A percentile compares a stretch with the other conserved stretches of the same genome.
Conservation (phyloP, 2,797 vertebrate species). For the Nyctalus aviator region DNA sequence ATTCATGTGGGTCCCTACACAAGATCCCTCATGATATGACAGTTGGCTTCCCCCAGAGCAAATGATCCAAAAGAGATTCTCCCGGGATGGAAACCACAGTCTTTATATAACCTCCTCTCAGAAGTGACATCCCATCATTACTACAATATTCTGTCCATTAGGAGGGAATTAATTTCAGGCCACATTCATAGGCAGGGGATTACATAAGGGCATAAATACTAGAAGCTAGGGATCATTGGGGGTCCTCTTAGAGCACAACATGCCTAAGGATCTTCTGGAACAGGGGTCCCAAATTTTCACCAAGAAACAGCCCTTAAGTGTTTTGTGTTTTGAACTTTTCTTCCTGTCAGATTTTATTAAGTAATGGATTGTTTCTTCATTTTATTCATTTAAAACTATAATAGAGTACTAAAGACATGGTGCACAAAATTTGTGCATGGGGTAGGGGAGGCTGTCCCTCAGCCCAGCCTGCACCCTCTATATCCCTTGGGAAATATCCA, state of each 20-base stretch:
- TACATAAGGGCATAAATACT: not conserved
- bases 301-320: not conserved
- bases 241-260: not conserved
- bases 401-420: not conserved
- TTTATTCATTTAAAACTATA: not conserved
- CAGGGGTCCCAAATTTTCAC: not conserved
- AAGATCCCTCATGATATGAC: not conserved
- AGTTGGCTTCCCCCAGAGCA: not conserved
- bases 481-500: too few relatives aligned
- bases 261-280: not conserved
- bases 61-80: not conserved
- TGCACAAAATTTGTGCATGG: too few relatives aligned
- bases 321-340: constrained; percentile 18
- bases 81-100: not conserved
- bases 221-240: not conserved
- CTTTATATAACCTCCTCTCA: not conserved
- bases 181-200: not conserved
- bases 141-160: not conserved
- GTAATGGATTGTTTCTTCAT: not conserved
- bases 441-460: too few relatives aligned
- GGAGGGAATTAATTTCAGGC: not conserved
- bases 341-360: not conserved
- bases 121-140: not conserved
- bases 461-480: too few relatives aligned
- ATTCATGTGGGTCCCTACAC: not conserved